phyloP scores from a whole-genome alignment of 2,888 invertebrate genomes.

The Calliopum simillimum region DNA sequence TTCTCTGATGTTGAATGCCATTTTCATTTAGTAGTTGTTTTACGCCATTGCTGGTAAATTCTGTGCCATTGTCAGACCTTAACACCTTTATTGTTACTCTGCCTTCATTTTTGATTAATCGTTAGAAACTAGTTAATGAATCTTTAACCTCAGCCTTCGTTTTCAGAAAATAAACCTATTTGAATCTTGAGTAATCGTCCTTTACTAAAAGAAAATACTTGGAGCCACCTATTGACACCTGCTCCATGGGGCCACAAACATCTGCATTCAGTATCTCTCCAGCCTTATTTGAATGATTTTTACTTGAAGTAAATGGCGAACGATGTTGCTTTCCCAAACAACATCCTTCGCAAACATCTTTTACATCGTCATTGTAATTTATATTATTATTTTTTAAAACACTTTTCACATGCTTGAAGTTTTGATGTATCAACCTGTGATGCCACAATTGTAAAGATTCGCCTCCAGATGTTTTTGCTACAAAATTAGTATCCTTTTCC shows the following conservation, averaged over 20 bases:
- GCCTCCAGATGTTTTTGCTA: no score
- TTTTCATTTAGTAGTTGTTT: not conserved
- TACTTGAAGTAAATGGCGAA: no score
- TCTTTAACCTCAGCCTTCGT: not conserved
- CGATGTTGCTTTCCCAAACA: no score
- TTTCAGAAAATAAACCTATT: not conserved
- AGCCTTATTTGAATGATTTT: no score
- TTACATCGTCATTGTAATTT: no score
- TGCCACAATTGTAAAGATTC: no score
- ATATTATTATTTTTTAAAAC: no score
- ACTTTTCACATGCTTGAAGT: no score
- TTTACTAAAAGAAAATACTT: not conserved
- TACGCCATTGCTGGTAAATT: conserved; percentile 32
- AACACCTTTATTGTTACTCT: not conserved
- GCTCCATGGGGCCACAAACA: conserved; percentile 8
- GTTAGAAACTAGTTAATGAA: not conserved
- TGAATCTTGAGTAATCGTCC: not conserved
- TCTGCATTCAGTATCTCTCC: no score
- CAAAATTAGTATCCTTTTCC: no score
- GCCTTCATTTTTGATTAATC: not conserved
- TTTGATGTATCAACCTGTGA: no score
- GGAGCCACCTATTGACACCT: not conserved
- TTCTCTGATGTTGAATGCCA: conserved; percentile 5
- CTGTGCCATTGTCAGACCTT: conserved; percentile 18
- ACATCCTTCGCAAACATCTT: no score